Conservation (phyloP, 1,140 invertebrate genomes). For the Nomia melanderi region DNA sequence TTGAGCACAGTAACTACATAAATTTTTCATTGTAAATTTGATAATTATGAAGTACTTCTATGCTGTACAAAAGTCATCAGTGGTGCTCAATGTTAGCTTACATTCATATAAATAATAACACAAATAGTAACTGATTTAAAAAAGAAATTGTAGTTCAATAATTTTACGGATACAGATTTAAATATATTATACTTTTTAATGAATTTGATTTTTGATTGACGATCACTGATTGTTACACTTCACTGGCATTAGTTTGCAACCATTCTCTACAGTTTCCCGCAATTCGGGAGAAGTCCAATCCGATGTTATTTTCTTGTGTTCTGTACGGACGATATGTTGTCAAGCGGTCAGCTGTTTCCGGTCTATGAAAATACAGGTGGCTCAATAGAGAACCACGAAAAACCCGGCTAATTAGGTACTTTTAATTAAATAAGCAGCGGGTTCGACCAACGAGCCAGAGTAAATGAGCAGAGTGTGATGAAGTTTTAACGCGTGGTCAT, state of each 20-base stretch:
- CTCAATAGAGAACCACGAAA: constrained; percentile 33
- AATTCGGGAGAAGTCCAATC: background rate
- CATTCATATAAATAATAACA: background rate
- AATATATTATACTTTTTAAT: background rate
- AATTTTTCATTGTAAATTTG: background rate
- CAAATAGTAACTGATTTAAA: background rate
- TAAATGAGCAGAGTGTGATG: constrained; percentile 23
- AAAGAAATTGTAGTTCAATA: background rate
- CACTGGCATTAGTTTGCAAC: background rate
- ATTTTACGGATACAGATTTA: background rate
- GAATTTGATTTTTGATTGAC: background rate
- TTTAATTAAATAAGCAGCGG: constrained; percentile 48
- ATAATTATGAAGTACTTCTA: background rate
- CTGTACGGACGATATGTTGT: constrained; percentile 28
- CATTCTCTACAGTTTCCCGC: background rate
- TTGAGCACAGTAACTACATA: background rate
- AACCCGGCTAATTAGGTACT: constrained; percentile 39
- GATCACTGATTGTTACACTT: background rate
- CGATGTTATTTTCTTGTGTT: constrained; percentile 17
- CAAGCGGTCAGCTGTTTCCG: constrained; percentile 51
- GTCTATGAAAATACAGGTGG: constrained; percentile 21
- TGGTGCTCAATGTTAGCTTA: background rate
- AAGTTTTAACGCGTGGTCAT: constrained; percentile 13
- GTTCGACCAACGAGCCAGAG: background rate
- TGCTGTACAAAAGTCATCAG: background rate